Evolutionary conservation across 1,140 invertebrate genomes (phyloP).

Genomic region (Drosophila hydei): DNA sequence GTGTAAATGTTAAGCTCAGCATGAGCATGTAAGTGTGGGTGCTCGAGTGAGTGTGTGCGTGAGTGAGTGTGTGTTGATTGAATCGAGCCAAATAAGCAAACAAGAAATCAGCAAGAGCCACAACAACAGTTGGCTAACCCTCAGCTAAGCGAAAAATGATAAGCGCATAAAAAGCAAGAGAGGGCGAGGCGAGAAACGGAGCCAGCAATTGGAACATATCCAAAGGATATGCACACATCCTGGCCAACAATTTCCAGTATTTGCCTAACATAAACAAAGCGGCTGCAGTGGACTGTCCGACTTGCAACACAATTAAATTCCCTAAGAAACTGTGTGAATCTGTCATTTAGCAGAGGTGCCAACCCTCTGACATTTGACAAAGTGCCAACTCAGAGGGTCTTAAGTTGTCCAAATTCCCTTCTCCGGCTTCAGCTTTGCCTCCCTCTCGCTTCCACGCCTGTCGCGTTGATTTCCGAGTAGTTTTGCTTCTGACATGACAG

Average conservation of each 20-base stretch:
- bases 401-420: not conserved
- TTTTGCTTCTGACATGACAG: constrained; percentile 28
- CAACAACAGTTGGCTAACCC: constrained; percentile 17
- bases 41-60: constrained; percentile 1
- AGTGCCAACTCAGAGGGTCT: constrained; percentile 21
- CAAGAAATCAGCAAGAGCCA: constrained; percentile 65
- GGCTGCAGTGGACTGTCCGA: not conserved
- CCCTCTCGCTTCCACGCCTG: too few relatives aligned
- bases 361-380: constrained; percentile 35
- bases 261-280: constrained; percentile 46
- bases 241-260: constrained; percentile 28
- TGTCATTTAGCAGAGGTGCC: constrained; percentile 29
- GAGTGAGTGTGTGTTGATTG: constrained; percentile 65
- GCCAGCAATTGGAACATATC: constrained; percentile 31
- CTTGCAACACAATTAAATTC: constrained; percentile 54
- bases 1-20: constrained; percentile 75
- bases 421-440: too few relatives aligned
- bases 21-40: too few relatives aligned
- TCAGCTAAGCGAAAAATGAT: constrained; percentile 63
- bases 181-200: not conserved
- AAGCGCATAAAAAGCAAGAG: constrained; percentile 62
- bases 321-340: constrained; percentile 22
- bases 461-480: not conserved
- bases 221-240: constrained; percentile 28
- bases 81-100: constrained; percentile 79